Evolutionary conservation across 1,140 invertebrate species (phyloP).

Genomic region (Bombus fervidus): DNA sequence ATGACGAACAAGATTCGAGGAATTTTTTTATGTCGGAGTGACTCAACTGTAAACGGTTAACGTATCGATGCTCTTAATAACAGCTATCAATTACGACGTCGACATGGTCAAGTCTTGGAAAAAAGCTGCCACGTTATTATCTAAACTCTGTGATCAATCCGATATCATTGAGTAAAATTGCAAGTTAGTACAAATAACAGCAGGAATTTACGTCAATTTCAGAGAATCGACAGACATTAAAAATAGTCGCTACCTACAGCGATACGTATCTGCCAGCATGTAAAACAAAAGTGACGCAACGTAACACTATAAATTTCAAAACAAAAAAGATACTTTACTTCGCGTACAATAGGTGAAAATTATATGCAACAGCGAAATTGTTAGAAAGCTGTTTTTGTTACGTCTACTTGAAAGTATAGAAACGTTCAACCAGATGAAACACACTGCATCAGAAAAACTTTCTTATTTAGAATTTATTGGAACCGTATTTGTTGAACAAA

Average conservation of each 20-base stretch:
- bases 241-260: background rate
- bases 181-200: background rate
- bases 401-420: background rate
- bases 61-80: background rate
- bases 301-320: background rate
- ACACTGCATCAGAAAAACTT: too few relatives aligned
- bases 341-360: background rate
- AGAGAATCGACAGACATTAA: background rate
- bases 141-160: background rate
- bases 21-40: background rate
- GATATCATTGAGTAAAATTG: background rate
- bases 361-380: background rate
- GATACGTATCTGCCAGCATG: background rate
- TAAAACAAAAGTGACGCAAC: background rate
- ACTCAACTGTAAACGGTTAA: background rate
- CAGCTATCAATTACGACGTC: background rate
- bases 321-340: background rate
- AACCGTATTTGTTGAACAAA: too few relatives aligned
- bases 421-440: background rate
- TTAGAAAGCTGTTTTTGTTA: background rate
- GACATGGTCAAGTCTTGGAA: background rate
- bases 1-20: background rate
- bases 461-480: too few relatives aligned
- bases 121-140: background rate
- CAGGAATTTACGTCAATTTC: constrained; percentile 7